Conservation (phyloP, 2,113 vertebrate genomes). For the Mus spicilegus region DNA sequence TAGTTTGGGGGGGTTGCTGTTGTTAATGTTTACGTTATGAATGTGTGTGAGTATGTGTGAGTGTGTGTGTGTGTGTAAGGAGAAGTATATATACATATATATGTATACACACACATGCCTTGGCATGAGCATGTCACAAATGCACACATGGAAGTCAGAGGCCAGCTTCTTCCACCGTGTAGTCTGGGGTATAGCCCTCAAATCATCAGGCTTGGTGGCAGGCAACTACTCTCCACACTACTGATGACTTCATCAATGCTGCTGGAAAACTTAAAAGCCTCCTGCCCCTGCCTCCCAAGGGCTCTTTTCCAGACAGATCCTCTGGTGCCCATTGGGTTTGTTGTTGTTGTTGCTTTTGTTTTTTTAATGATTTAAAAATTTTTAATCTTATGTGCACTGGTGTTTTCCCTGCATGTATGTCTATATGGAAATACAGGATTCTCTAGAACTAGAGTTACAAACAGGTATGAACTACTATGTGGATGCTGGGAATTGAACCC, state of each 20-base stretch:
- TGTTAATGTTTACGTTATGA: neutral
- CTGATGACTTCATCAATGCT: neutral
- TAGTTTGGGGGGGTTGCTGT: neutral
- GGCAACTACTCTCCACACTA: neutral
- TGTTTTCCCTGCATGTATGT: too few relatives aligned
- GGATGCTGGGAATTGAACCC: too few relatives aligned
- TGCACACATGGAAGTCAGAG: neutral
- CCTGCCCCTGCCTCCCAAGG: neutral
- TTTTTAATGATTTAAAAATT: too few relatives aligned
- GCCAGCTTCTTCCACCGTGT: neutral
- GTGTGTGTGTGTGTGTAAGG: neutral
- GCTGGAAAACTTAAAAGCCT: neutral
- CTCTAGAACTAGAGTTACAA: too few relatives aligned
- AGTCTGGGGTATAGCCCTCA: neutral
- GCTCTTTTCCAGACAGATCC: neutral
- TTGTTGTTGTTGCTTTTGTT: neutral
- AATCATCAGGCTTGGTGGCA: neutral
- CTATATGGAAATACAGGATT: too few relatives aligned
- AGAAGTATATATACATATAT: too few relatives aligned
- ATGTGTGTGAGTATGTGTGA: neutral
- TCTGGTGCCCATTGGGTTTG: neutral
- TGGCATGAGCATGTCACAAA: neutral
- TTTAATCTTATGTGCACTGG: too few relatives aligned
- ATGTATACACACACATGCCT: neutral
- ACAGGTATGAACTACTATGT: too few relatives aligned